phyloP scores from a whole-genome alignment of 2,888 invertebrate genomes.

The Gastrophysa polygoni region DNA sequence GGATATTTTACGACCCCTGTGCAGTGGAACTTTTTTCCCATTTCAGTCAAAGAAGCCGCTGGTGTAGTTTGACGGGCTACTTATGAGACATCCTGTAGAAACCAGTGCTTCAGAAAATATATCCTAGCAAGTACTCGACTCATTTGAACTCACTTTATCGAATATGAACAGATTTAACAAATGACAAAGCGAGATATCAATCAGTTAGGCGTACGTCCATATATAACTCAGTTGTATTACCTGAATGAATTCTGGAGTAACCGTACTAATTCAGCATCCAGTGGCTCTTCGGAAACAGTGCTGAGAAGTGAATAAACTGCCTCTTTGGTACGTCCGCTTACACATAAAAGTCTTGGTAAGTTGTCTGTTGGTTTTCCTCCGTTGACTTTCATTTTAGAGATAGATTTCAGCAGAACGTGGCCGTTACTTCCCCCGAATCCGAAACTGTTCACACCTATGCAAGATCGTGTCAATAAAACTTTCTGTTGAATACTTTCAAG shows the following conservation, averaged over 20 bases:
- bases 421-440: slow-evolving; percentile 92
- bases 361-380: slow-evolving; percentile 66
- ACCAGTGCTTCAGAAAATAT: too few relatives aligned
- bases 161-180: too few relatives aligned
- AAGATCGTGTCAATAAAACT: background rate
- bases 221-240: too few relatives aligned
- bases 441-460: slow-evolving; percentile 81
- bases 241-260: background rate
- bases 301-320: background rate
- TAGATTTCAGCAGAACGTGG: slow-evolving; percentile 70
- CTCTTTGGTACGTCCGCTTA: slow-evolving; percentile 69
- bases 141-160: too few relatives aligned
- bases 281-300: background rate
- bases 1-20: too few relatives aligned
- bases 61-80: too few relatives aligned
- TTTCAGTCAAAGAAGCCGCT: too few relatives aligned
- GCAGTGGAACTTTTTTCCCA: too few relatives aligned
- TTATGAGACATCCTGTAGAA: too few relatives aligned
- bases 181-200: too few relatives aligned
- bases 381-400: slow-evolving; percentile 67
- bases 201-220: too few relatives aligned
- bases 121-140: too few relatives aligned
- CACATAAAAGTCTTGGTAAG: slow-evolving; percentile 73
- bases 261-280: background rate
- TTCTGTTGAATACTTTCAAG: background rate